Evolutionary conservation across 2,113 vertebrate genomes (phyloP), one percentile per base, ranked within the genome.

Genomic region (Stigmatopora argus): DNA sequence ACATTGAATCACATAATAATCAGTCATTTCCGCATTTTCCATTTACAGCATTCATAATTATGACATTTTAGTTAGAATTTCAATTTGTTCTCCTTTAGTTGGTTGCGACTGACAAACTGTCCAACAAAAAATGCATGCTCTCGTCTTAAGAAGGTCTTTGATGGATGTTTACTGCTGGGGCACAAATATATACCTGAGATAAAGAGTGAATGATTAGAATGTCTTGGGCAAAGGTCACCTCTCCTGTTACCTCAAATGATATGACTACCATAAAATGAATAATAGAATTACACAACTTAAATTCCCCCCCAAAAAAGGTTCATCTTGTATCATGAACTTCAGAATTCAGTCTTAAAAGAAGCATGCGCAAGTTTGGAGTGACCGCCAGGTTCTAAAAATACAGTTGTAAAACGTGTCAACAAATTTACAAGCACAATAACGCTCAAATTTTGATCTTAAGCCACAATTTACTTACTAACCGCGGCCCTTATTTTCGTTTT

Each of bases 361-460:
- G 60, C 45, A 47, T 35, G 44, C 53, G 48, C 14, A 15, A 59
- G 26, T 51, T 41, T 19, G 1, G 58, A 63, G 45, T 8, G 15
- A 48, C 21, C 0, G 46, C 46, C 62, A 61, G 38, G 12, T 44
- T 68, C 82, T 79, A 85, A 84, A 86, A 84, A 85, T 86, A 86
- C 71, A 67, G 63, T 35, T 71, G 72, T 62, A 74, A 81, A 83
- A 78, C 78, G 77, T 69, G 72, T 80, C 76, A 59, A 67, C 79
- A 85, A 80, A 64, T 75, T 77, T 78, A 81, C 72, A 78, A 75
- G 75, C 65, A 75, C 74, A 78, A 73, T 73, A 75, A 79, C 68
- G 56, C 74, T 73, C 75, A 80, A 79, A 70, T 82, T 3, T 71
- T 71, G 67, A 73, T 79, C 71, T 80, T 82, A 86, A 87, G 86